Conservation (phyloP, 2,797 vertebrate genomes). For the Acrocephalus scirpaceus region DNA sequence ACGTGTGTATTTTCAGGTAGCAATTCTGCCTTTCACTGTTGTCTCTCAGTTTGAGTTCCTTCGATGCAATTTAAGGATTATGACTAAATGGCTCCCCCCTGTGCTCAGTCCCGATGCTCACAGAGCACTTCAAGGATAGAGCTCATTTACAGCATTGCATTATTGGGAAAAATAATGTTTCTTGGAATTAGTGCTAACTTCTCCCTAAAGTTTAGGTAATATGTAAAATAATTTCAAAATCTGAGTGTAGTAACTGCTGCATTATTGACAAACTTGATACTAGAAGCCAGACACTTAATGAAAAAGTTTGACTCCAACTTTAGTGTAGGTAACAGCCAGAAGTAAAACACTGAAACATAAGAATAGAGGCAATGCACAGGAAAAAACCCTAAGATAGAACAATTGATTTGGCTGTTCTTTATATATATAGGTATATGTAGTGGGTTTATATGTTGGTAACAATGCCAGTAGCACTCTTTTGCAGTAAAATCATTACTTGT, state of each 20-base stretch:
- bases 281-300: background rate
- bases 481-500: background rate
- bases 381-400: background rate
- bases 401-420: background rate
- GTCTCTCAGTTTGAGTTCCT: background rate
- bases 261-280: background rate
- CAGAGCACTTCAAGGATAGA: background rate
- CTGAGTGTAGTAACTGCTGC: background rate
- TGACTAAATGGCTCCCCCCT: constrained; percentile 68
- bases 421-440: background rate
- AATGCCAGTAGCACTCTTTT: background rate
- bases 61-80: background rate
- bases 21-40: background rate
- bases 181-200: background rate
- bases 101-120: constrained; percentile 44
- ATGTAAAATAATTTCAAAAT: background rate
- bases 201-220: background rate
- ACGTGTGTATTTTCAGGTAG: background rate
- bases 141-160: background rate
- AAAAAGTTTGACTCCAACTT: background rate
- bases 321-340: background rate
- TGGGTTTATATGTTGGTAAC: background rate
- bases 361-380: background rate
- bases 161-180: background rate
- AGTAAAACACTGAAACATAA: background rate